These are phyloP conservation scores for Lepidochrysops patricia DNA, from an alignment of 2,888 invertebrate species.

Conservation along the genomic window DNA sequence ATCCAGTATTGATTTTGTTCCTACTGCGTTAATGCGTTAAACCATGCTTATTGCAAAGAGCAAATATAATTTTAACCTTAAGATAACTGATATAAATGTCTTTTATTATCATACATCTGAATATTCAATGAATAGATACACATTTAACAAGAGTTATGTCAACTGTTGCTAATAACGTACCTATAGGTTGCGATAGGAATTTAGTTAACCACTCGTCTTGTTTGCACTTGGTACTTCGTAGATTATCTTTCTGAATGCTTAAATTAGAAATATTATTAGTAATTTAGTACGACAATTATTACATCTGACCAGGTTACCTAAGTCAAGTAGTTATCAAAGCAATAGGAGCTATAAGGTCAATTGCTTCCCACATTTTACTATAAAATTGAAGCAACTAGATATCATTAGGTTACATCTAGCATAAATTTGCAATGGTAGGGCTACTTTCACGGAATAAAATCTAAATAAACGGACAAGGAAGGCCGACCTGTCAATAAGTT, in stretches of 20 bases:
- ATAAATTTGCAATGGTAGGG: neutral
- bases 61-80: conserved; percentile 15
- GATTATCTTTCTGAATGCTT: neutral
- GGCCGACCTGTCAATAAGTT: neutral
- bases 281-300: neutral
- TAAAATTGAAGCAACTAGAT: neutral
- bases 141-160: neutral
- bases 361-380: neutral
- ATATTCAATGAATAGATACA: neutral
- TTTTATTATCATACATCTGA: neutral
- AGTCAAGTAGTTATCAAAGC: neutral
- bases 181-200: neutral
- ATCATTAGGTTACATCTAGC: neutral
- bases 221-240: neutral
- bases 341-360: neutral
- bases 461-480: neutral
- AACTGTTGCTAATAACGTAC: neutral
- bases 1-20: neutral
- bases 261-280: neutral
- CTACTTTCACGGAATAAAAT: neutral
- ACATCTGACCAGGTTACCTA: no score
- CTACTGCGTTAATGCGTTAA: neutral
- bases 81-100: conserved; percentile 7
- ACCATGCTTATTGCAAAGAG: neutral
- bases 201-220: neutral